These are phyloP conservation scores for Lytechinus pictus DNA, from an alignment of 35 echinoderm and acorn worm species.

Conservation along the genomic window DNA sequence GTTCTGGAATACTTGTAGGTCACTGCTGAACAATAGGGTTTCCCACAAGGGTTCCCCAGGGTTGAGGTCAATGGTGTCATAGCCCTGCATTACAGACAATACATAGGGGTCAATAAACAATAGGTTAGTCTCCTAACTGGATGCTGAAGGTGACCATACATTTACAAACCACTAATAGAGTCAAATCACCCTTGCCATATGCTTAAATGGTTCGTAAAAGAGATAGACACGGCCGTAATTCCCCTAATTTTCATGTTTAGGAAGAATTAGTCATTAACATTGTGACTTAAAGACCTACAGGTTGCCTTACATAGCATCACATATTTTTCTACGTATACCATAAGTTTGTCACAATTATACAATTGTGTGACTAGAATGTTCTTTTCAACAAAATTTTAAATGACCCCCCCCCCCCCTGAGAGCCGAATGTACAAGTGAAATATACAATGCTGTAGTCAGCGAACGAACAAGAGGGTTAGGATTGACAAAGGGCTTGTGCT, in stretches of 20 bases:
- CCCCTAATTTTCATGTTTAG: not conserved
- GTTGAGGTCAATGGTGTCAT: not conserved
- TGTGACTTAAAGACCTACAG: not conserved
- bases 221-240: not conserved
- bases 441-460: not conserved
- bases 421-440: not conserved
- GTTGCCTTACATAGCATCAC: not conserved
- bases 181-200: not conserved
- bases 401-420: not conserved
- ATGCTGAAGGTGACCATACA: not conserved
- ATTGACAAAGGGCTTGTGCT: constrained; percentile 31
- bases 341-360: too few relatives aligned
- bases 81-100: not conserved
- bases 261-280: not conserved
- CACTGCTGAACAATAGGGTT: not conserved
- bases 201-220: not conserved
- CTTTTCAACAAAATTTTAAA: not conserved
- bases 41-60: not conserved
- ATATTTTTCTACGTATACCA: not conserved
- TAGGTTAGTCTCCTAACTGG: not conserved
- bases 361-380: not conserved
- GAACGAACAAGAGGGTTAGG: constrained; percentile 14
- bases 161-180: not conserved
- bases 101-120: not conserved
- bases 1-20: not conserved